Evolutionary conservation across 2,888 invertebrate genomes (phyloP).

Genomic region (Hydriomena furcata): DNA sequence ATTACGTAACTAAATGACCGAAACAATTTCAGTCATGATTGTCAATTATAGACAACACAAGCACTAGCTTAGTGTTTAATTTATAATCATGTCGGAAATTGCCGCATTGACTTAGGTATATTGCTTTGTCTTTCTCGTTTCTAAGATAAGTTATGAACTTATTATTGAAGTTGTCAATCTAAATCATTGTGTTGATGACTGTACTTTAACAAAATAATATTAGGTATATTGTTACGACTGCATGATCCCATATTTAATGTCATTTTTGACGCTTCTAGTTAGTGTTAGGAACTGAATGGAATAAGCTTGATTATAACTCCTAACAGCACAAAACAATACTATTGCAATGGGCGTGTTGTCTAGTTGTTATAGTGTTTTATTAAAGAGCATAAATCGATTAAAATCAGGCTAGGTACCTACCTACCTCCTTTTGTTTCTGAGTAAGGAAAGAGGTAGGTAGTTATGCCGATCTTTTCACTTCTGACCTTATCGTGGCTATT

Average conservation of each 20-base stretch:
- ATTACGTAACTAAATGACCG: conserved; percentile 14
- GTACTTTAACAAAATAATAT: conserved; percentile 43
- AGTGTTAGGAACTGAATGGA: conserved; percentile 32
- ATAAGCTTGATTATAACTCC: conserved; percentile 12
- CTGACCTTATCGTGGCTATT: conserved; percentile 34
- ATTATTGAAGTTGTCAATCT: neutral
- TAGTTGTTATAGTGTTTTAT: conserved; percentile 9
- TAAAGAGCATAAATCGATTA: conserved; percentile 13
- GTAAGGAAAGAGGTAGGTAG: conserved; percentile 9
- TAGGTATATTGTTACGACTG: conserved; percentile 39
- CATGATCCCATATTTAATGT: conserved; percentile 48
- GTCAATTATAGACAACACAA: neutral
- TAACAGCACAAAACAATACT: conserved; percentile 14
- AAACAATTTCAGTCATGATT: neutral
- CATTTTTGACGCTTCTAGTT: conserved; percentile 55
- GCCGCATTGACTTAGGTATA: no score
- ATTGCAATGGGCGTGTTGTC: neutral
- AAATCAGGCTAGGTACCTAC: conserved; percentile 27
- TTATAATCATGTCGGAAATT: no score
- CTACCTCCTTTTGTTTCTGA: conserved; percentile 33
- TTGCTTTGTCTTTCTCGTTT: no score
- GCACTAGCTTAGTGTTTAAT: no score
- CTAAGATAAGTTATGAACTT: neutral
- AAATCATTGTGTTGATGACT: conserved; percentile 32
- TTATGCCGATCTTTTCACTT: conserved; percentile 30